Evolutionary conservation across 2,797 vertebrate species (phyloP).

Genomic region (Carduelis carduelis): DNA sequence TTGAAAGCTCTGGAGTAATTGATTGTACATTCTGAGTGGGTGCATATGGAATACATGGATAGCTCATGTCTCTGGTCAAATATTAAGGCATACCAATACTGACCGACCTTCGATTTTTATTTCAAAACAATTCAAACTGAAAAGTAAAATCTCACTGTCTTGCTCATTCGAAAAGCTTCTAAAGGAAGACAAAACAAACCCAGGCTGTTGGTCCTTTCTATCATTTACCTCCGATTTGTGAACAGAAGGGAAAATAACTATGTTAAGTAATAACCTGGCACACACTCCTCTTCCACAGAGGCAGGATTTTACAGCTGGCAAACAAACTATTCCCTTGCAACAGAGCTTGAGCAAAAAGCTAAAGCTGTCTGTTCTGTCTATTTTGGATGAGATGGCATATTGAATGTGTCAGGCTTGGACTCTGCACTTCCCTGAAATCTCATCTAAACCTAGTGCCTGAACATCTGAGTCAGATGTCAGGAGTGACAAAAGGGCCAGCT

Average conservation of each 20-base stretch:
- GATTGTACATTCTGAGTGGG: background rate
- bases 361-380: background rate
- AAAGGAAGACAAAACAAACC: background rate
- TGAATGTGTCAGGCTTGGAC: background rate
- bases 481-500: conserved; percentile 8
- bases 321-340: background rate
- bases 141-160: background rate
- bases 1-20: background rate
- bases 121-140: background rate
- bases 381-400: background rate
- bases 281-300: background rate
- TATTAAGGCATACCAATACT: fast-evolving
- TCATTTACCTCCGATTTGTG: background rate
- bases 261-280: background rate
- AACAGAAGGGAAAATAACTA: background rate
- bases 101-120: background rate
- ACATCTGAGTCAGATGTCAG: background rate
- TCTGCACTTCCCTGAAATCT: background rate
- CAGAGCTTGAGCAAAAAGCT: background rate
- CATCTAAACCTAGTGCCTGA: background rate
- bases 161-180: background rate
- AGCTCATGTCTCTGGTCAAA: background rate
- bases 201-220: background rate
- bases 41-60: background rate
- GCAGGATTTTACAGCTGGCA: background rate